Evolutionary conservation across 2,797 vertebrate genomes (phyloP).

Genomic region (Decapterus maruadsi): DNA sequence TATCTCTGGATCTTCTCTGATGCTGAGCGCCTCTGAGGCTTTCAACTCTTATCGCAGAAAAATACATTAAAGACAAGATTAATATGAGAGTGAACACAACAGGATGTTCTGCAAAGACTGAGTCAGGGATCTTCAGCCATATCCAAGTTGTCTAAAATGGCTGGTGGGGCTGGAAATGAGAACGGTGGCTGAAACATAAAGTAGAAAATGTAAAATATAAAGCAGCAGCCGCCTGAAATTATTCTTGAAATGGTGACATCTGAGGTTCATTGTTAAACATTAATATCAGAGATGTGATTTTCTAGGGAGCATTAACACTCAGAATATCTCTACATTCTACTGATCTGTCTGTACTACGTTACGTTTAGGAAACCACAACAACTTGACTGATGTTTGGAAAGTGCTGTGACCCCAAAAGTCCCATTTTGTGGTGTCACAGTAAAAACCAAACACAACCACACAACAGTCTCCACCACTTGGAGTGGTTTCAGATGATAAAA

Average conservation of each 20-base stretch:
- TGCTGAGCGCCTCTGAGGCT: constrained; percentile 63
- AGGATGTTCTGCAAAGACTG: constrained; percentile 62
- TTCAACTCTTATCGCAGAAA: constrained; percentile 75
- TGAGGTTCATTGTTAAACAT: neutral
- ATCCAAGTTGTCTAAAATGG: constrained; percentile 26
- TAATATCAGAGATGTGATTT: too few relatives aligned
- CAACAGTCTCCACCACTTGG: too few relatives aligned
- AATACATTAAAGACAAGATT: constrained; percentile 83
- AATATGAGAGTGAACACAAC: constrained; percentile 70
- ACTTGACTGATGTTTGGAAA: neutral
- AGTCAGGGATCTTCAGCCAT: constrained; percentile 62
- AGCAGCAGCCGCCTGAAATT: neutral
- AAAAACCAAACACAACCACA: too few relatives aligned
- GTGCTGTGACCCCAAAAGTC: neutral
- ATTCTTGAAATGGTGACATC: neutral
- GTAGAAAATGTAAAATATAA: neutral
- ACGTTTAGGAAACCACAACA: neutral
- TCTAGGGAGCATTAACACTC: neutral
- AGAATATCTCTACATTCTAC: neutral
- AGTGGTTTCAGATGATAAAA: too few relatives aligned
- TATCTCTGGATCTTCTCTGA: constrained; percentile 72
- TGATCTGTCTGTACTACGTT: neutral
- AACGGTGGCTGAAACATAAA: neutral
- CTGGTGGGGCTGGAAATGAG: constrained; percentile 22
- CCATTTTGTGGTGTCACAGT: too few relatives aligned